Evolutionary conservation across 2,888 invertebrate genomes (phyloP).

Genomic region (Meandrusa payeni): DNA sequence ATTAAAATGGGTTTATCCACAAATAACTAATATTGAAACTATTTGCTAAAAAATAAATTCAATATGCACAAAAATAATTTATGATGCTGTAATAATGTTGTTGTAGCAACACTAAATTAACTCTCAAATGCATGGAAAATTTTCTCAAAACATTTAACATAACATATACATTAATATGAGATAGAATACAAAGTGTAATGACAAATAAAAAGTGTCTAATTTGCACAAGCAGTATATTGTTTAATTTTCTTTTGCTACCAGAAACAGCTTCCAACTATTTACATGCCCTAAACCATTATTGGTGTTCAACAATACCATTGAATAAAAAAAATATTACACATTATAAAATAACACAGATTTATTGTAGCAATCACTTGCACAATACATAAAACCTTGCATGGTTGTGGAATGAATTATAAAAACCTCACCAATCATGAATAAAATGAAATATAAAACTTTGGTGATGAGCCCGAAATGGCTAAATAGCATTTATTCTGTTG

Average conservation of each 20-base stretch:
- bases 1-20: no score
- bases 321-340: slow-evolving; percentile 16
- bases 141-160: no score
- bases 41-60: no score
- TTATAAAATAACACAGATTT: slow-evolving; percentile 14
- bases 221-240: slow-evolving; percentile 27
- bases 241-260: slow-evolving; percentile 24
- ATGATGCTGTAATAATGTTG: no score
- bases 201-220: slow-evolving; percentile 21
- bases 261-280: slow-evolving; percentile 25
- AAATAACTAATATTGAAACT: no score
- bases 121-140: no score
- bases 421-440: slow-evolving; percentile 26
- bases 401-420: slow-evolving; percentile 37
- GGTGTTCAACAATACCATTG: slow-evolving; percentile 7
- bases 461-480: not conserved
- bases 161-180: not conserved
- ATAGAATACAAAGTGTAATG: not conserved
- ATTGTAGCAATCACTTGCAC: slow-evolving; percentile 17
- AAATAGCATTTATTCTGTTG: slow-evolving; percentile 1
- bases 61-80: no score
- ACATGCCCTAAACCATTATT: slow-evolving; percentile 20
- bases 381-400: slow-evolving; percentile 20
- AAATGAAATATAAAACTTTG: slow-evolving; percentile 16
- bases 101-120: no score